Conservation (phyloP, 2,888 invertebrate genomes). For the Drosophila yooni region DNA sequence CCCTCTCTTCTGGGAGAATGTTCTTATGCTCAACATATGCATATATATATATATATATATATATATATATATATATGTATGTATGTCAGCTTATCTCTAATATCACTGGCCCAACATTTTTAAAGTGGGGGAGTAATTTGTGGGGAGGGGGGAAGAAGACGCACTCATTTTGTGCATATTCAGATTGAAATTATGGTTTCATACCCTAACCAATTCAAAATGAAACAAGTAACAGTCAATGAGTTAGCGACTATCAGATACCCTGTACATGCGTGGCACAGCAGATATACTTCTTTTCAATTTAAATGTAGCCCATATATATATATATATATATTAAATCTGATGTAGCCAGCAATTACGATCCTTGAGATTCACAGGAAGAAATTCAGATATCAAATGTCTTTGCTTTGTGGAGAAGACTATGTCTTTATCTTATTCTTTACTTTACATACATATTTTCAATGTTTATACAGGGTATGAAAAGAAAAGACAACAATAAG, state of each 20-base stretch:
- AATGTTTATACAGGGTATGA: constrained; percentile 7
- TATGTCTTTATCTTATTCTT: neutral
- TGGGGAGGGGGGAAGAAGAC: neutral
- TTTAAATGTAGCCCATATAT: neutral
- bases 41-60: neutral
- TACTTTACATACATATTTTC: neutral
- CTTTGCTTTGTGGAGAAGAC: neutral
- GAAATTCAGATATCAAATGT: neutral
- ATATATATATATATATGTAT: neutral
- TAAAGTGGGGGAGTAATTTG: constrained; percentile 1
- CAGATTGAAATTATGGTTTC: constrained; percentile 60
- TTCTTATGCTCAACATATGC: constrained; percentile 1
- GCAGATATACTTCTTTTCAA: neutral
- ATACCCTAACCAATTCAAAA: constrained; percentile 48
- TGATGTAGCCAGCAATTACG: neutral
- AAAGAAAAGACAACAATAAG: constrained; percentile 12
- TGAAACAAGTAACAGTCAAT: neutral
- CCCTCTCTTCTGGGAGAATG: constrained; percentile 34
- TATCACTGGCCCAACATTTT: constrained; percentile 32
- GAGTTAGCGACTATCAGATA: neutral
- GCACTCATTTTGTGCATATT: constrained; percentile 50
- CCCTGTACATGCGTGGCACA: neutral
- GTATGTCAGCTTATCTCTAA: constrained; percentile 49
- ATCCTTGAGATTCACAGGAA: neutral
- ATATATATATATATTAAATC: neutral